Base-by-base conservation (phyloP, 2,888 invertebrate genomes). In the Drosophila percnosoma region DNA sequence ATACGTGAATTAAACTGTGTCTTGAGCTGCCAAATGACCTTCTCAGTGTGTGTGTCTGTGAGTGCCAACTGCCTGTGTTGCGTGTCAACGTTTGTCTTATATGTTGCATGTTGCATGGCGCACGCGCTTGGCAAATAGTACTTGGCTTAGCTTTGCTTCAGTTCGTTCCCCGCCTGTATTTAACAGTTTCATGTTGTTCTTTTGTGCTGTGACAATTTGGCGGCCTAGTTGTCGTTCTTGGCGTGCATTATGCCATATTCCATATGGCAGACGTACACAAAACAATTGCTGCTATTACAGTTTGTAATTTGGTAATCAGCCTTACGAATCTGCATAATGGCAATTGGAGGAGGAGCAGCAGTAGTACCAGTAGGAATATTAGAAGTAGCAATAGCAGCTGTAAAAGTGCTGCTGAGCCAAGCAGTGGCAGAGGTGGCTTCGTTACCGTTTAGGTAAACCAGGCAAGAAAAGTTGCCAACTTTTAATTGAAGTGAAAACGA, bases 401-500 rank as follows among this genome's bases (percentile, higher is more conserved):
- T 51, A 48, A 60, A 63, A 74, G 53, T 55, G 74, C 60, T 54
- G 40, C 57, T 40, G 38, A 38, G 55, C 31, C 31, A n/a, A 63
- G 57, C 59, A 60, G 61, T 48, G 63, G 27, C 21, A 66, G 64
- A 42, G 63, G 27, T n/a, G 49, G 73, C 63, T 55, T 72, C 64
- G 62, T 45, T 74, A 70, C 72, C 82, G 77, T 85, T 87, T 89
- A 86, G 85, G 90, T 89, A 79, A 90, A 83, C 77, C 84, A 78
- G 78, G 83, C 82, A 88, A 83, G 87, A 90, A 91, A 90, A 91
- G 89, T 91, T 90, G 84, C 78, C 77, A 91, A 91, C 89, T 90
- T 91, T 91, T 90, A 91, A 91, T 91, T 91, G 90, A 90, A 91
- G 90, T 88, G 91, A 89, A 91, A 90, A 90, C 91, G 91, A 90